Percentiles rank a stretch among this genome's conserved stretches.
Conservation (phyloP, 2,797 vertebrate species). For the Pantherophis vulpinus region DNA sequence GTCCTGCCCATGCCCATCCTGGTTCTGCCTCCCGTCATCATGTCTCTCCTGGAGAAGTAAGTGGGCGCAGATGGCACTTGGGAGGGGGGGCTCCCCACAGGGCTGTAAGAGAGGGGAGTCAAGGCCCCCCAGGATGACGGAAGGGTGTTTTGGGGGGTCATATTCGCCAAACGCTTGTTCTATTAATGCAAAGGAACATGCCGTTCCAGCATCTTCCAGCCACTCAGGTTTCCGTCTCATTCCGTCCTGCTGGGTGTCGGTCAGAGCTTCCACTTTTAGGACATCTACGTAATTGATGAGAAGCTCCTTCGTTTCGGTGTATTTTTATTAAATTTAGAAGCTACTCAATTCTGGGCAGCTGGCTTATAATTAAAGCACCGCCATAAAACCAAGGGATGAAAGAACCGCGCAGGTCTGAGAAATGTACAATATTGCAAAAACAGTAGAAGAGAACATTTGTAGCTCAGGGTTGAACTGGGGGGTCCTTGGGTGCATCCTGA, state of each 20-base stretch:
- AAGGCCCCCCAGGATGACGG: background rate
- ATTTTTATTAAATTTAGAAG: background rate
- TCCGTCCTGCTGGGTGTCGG: background rate
- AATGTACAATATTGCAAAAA: background rate
- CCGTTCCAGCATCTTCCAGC: background rate
- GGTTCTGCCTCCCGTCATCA: constrained; percentile 88
- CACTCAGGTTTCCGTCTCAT: background rate
- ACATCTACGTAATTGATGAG: background rate
- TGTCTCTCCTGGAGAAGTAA: constrained; percentile 92
- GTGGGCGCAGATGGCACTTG: constrained; percentile 41
- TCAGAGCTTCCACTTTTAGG: background rate
- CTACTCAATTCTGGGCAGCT: background rate
- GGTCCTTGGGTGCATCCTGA: background rate
- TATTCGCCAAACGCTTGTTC: no score
- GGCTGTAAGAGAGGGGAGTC: background rate
- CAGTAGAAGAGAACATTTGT: background rate
- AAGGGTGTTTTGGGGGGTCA: background rate
- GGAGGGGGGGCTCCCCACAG: fast-evolving
- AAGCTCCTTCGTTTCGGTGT: background rate
- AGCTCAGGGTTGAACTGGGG: background rate
- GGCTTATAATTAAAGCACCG: background rate
- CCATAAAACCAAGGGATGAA: background rate
- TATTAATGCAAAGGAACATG: background rate
- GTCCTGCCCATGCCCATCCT: constrained; percentile 92
- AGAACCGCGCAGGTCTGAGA: background rate